These are phyloP conservation scores for Phymatocera aterrima DNA, from an alignment of 2,888 invertebrate species.

Conservation along the genomic window DNA sequence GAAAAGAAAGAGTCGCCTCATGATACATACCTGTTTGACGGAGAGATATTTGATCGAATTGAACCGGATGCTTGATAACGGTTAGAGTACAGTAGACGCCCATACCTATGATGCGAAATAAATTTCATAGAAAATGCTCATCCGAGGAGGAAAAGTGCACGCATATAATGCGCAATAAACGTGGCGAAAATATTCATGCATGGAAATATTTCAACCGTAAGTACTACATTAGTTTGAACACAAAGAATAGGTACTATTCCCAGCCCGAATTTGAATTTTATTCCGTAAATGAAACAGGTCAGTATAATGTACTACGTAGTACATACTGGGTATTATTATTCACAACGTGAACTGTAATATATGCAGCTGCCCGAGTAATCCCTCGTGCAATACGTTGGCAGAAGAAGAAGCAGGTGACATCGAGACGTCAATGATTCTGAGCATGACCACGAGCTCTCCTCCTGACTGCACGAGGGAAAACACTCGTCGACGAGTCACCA, in stretches of 20 bases:
- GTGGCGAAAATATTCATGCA: neutral
- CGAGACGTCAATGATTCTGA: neutral
- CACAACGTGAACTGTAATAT: no score
- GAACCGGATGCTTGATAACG: neutral
- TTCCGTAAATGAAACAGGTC: no score
- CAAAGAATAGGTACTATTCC: no score
- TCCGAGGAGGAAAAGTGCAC: neutral
- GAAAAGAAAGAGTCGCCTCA: neutral
- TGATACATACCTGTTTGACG: neutral
- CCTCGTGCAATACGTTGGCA: no score
- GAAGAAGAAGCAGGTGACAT: neutral
- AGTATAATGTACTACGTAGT: no score
- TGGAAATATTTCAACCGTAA: no score
- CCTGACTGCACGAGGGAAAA: neutral
- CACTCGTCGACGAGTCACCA: slow-evolving; percentile 22
- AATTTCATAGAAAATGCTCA: slow-evolving; percentile 7
- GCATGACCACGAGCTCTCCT: slow-evolving; percentile 26
- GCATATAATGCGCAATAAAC: neutral
- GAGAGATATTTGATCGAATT: slow-evolving; percentile 1
- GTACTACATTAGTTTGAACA: no score
- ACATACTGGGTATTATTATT: no score
- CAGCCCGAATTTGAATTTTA: no score
- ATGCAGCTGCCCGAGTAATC: no score
- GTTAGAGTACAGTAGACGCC: neutral
- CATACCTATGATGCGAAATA: neutral